Evolutionary conservation across 53 echinoderm and acorn worm genomes (phyloP).

Genomic region (Hippasteria phrygiana): DNA sequence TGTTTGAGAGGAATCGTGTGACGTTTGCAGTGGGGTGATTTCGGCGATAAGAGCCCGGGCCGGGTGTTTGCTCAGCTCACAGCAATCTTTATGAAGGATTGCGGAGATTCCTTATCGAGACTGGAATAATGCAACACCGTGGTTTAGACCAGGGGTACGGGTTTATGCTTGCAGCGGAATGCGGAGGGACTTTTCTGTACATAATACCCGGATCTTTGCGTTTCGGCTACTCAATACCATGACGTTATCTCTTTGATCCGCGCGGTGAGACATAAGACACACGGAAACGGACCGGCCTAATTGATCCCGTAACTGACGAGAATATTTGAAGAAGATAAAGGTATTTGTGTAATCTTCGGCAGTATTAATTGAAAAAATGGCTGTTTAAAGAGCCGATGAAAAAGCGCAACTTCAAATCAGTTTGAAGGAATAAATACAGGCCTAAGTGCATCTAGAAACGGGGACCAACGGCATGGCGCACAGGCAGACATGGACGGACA

Average conservation of each 20-base stretch:
- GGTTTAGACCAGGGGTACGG: too few relatives aligned
- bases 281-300: conserved; percentile 17
- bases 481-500: too few relatives aligned
- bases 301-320: background rate
- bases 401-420: background rate
- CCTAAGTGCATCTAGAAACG: too few relatives aligned
- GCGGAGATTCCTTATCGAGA: conserved; percentile 35
- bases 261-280: background rate
- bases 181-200: background rate
- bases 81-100: conserved; percentile 35
- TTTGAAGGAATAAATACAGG: background rate
- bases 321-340: conserved; percentile 30
- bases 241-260: background rate
- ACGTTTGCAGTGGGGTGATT: conserved; percentile 64
- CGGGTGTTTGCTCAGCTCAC: conserved; percentile 34
- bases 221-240: background rate
- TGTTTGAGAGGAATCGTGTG: conserved; percentile 3
- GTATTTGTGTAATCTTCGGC: background rate
- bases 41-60: conserved; percentile 8
- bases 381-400: background rate
- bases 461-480: too few relatives aligned
- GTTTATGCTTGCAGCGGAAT: background rate
- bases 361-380: background rate
- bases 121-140: background rate
- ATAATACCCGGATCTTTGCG: too few relatives aligned